These are phyloP conservation scores for Cryptosula pallasiana DNA, from an alignment of 2,888 invertebrate species.

Conservation along the genomic window DNA sequence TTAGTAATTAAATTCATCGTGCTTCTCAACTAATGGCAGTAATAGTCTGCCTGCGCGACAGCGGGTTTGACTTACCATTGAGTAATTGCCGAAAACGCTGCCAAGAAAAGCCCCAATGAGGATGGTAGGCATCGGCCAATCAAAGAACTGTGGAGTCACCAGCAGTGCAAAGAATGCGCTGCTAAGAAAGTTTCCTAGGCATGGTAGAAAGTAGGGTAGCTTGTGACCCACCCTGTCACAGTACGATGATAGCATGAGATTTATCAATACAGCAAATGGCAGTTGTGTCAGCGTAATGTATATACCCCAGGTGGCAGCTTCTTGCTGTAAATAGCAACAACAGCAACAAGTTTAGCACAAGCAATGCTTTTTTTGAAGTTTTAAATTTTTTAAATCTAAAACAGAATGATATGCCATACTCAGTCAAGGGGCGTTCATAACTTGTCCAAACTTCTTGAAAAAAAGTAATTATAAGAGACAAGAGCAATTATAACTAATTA, in stretches of 20 bases:
- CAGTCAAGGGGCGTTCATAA: too few species aligned
- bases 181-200: not conserved
- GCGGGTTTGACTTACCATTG: constrained; percentile 3
- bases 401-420: too few species aligned
- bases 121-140: not conserved
- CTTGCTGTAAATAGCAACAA: not conserved
- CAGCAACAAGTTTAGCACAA: too few species aligned
- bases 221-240: constrained; percentile 18
- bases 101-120: not conserved
- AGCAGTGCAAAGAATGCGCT: not conserved
- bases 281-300: not conserved
- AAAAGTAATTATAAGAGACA: too few species aligned
- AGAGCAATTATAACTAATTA: too few species aligned
- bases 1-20: too few species aligned
- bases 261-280: not conserved
- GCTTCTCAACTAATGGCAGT: too few species aligned
- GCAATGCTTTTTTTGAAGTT: too few species aligned
- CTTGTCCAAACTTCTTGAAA: too few species aligned
- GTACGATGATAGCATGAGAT: constrained; percentile 7
- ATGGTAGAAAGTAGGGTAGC: not conserved
- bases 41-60: too few species aligned
- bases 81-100: not conserved
- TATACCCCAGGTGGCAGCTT: not conserved
- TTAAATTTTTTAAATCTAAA: too few species aligned
- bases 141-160: not conserved